phyloP scores from a whole-genome alignment of 2,797 vertebrate species.

The Pangasius sanitwongsei region DNA sequence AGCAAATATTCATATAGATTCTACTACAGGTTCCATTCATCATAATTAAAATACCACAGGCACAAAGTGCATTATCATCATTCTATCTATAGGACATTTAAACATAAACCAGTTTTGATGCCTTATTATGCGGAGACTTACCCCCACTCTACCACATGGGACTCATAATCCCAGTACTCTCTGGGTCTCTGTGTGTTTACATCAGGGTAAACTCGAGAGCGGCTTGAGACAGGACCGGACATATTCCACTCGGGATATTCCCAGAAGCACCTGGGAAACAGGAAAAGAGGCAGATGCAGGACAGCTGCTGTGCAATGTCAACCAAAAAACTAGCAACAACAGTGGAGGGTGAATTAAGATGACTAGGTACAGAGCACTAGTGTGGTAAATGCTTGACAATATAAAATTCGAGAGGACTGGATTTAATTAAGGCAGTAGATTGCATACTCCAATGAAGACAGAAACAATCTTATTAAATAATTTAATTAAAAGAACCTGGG shows the following conservation, averaged over 20 bases:
- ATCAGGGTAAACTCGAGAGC: constrained; percentile 87
- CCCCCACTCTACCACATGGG: constrained; percentile 90
- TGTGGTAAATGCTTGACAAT: not conserved
- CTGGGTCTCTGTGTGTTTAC: constrained; percentile 89
- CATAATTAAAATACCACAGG: not conserved
- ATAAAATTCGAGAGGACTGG: not conserved
- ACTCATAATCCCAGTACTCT: constrained; percentile 91
- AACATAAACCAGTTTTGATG: not conserved
- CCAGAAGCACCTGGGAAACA: constrained; percentile 71
- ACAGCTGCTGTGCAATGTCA: not conserved
- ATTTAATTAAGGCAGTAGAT: not conserved
- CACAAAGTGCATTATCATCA: not conserved
- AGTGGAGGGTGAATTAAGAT: not conserved
- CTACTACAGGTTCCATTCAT: not conserved
- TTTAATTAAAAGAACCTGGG: not conserved
- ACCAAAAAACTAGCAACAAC: not conserved
- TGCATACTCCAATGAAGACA: too few relatives aligned
- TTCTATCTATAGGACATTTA: not conserved
- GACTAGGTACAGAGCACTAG: not conserved
- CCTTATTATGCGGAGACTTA: constrained; percentile 46
- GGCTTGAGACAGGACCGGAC: constrained; percentile 87
- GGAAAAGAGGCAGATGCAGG: not conserved
- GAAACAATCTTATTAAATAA: not conserved
- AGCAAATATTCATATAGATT: not conserved
- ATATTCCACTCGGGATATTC: constrained; percentile 78